Evolutionary conservation across 2,797 vertebrate genomes (phyloP), one percentile per base, ranked within the genome.

Genomic region (Linurgus olivaceus): DNA sequence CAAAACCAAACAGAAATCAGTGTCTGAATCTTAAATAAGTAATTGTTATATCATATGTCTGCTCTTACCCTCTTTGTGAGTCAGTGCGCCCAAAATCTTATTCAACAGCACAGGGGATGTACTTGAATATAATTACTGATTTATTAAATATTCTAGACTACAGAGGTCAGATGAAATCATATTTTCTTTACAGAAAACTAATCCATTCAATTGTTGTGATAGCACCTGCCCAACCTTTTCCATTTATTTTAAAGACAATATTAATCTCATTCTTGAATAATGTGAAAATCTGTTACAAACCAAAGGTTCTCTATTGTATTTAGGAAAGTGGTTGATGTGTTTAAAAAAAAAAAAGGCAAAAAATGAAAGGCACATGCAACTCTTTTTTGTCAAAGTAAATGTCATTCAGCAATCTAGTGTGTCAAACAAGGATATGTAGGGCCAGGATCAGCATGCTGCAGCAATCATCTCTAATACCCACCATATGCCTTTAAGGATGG

Each of bases 371-470:
- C 33, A 75, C 5, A 31, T 37, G 35, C 10, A 93, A 59, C 20
- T 38, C 14, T 74, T 96, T 96, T 93, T 78, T 95, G 68, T 88
- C 83, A 94, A 94, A 47, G 59, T 86, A 93, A 93, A 89, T 37
- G 37, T 80, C 83, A 87, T 54, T 95, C 78, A 90, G 29, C 24
- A 47, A 75, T 91, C 87, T 59, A 47, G 50, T 21, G 38, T 91
- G 85, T 90, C 83, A 94, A 93, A 83, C 76, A 91, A 45, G 15
- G 37, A 38, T 78, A 71, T 54, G 38, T 16, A 57, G 61, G 65
- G 72, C 76, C 85, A 95, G 86, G 52, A 94, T 65, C 58, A 59
- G 74, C 89, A 92, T 86, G 63, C 63, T 94, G 86, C 73, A 92
- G 50, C 77, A 91, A 79, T 91, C 95, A 88, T 65, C 50, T 51